Conservation (phyloP, 2,888 invertebrate genomes). For the Agrotis clavis region DNA sequence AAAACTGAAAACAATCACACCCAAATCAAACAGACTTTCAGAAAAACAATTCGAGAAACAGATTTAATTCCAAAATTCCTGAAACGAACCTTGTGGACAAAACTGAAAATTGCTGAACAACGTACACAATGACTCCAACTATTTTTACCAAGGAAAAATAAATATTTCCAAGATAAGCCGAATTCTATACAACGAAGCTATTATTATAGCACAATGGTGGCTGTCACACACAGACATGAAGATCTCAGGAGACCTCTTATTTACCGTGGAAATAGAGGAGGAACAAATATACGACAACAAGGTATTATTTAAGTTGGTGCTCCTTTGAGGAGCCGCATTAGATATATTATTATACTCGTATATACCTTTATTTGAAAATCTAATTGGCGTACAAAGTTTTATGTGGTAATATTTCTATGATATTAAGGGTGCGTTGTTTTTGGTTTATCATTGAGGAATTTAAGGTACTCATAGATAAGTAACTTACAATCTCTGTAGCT, state of each 20-base stretch:
- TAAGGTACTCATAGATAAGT: background rate
- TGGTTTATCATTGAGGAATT: background rate
- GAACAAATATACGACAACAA: slow-evolving; percentile 45
- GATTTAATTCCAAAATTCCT: background rate
- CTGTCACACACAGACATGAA: slow-evolving; percentile 52
- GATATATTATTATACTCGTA: background rate
- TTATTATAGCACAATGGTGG: slow-evolving; percentile 54
- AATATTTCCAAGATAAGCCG: slow-evolving; percentile 47
- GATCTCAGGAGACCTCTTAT: slow-evolving; percentile 46
- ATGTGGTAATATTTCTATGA: slow-evolving; percentile 11
- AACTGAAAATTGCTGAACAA: background rate
- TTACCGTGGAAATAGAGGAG: slow-evolving; percentile 55
- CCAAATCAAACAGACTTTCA: background rate
- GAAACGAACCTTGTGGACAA: background rate
- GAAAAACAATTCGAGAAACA: background rate
- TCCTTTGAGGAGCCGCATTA: slow-evolving; percentile 46
- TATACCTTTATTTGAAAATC: slow-evolving; percentile 39
- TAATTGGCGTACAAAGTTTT: slow-evolving; percentile 38
- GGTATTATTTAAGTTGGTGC: slow-evolving; percentile 52
- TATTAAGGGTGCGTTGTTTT: slow-evolving; percentile 34
- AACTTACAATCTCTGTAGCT: background rate
- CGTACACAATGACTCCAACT: slow-evolving; percentile 11
- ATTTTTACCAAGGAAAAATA: slow-evolving; percentile 35
- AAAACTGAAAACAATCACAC: too few species aligned
- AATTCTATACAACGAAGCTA: slow-evolving; percentile 52